A percentile compares a stretch with the other conserved stretches of the same genome.
phyloP scores from a whole-genome alignment of 1,140 invertebrate genomes.

The Gryllus bimaculatus region DNA sequence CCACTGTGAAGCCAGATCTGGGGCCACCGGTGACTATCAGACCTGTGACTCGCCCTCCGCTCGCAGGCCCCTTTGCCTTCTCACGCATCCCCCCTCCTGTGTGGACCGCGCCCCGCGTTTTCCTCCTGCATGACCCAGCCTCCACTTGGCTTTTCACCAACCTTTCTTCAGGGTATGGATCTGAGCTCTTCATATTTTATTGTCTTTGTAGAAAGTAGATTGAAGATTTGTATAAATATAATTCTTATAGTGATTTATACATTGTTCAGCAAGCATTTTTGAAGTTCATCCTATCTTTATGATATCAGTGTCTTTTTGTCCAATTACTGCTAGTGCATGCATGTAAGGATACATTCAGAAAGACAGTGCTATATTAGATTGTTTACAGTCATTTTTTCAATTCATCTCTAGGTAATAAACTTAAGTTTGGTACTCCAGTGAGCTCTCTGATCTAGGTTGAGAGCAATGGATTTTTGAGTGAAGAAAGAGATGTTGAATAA shows the following conservation, averaged over 20 bases:
- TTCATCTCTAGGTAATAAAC: too few relatives aligned
- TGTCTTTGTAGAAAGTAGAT: background rate
- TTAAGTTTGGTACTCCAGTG: too few relatives aligned
- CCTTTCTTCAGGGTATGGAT: constrained; percentile 59
- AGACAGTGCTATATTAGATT: too few relatives aligned
- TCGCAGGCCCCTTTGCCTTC: constrained; percentile 83
- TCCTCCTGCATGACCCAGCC: constrained; percentile 59
- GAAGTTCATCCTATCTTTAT: background rate
- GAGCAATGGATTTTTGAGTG: too few relatives aligned
- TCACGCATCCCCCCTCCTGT: constrained; percentile 71
- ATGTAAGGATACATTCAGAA: too few relatives aligned
- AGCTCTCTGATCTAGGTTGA: too few relatives aligned
- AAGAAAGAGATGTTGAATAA: too few relatives aligned
- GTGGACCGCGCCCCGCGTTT: constrained; percentile 67
- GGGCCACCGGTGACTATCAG: constrained; percentile 38
- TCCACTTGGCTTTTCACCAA: constrained; percentile 79
- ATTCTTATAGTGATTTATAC: background rate
- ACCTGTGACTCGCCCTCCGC: constrained; percentile 63
- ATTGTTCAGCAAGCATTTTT: too few relatives aligned
- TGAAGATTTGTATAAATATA: background rate
- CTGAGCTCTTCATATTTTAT: background rate
- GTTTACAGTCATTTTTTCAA: too few relatives aligned
- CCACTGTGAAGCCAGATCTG: constrained; percentile 46
- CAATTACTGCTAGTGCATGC: too few relatives aligned
- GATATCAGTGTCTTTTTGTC: background rate